Conservation (phyloP, 2,888 invertebrate species). For the Seladonia tumulorum region DNA sequence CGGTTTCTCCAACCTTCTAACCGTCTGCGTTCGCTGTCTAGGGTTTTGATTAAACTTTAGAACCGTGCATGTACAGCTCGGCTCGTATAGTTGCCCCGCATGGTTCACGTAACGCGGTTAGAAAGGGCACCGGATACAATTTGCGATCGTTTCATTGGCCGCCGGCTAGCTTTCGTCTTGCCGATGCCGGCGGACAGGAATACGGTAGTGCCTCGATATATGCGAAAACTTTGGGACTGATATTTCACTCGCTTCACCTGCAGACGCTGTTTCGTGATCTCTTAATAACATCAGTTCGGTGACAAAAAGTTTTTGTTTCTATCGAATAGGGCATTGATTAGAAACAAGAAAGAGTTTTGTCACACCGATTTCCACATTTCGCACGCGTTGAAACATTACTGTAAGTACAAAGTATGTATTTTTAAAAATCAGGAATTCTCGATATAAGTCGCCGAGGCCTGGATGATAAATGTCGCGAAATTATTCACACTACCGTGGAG, state of each 20-base stretch:
- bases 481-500: too few relatives aligned
- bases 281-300: too few relatives aligned
- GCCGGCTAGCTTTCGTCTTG: background rate
- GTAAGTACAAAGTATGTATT: too few relatives aligned
- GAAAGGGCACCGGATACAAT: background rate
- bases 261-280: too few relatives aligned
- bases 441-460: too few relatives aligned
- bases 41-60: conserved; percentile 1
- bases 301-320: too few relatives aligned
- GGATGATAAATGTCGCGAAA: too few relatives aligned
- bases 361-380: too few relatives aligned
- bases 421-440: too few relatives aligned
- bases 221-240: background rate
- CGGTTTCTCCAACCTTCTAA: background rate
- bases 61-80: background rate
- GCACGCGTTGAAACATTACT: too few relatives aligned
- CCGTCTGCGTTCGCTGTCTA: background rate
- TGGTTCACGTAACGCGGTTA: conserved; percentile 3
- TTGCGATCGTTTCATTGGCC: conserved; percentile 13
- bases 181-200: background rate
- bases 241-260: background rate
- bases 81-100: background rate
- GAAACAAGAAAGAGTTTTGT: too few relatives aligned
- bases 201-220: background rate
- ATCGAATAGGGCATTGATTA: too few relatives aligned